These are phyloP conservation scores for Myodes glareolus DNA, from an alignment of 2,113 vertebrate species.

Conservation along the genomic window DNA sequence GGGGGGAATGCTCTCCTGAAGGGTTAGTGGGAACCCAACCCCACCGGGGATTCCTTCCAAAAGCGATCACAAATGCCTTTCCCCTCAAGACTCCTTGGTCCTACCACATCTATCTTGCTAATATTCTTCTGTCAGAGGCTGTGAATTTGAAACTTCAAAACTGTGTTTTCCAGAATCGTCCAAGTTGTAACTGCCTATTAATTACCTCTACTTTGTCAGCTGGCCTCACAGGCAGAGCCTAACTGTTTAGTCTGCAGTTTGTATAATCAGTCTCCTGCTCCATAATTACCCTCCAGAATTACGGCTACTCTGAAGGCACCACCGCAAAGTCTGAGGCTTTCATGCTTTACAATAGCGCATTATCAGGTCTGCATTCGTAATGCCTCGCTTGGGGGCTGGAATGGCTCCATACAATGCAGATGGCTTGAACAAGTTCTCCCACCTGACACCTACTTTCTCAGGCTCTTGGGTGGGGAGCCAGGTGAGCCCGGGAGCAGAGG, in stretches of 20 bases:
- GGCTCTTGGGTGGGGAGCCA: not conserved
- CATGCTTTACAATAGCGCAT: conserved; percentile 61
- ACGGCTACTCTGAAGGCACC: conserved; percentile 69
- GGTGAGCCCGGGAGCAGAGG: not conserved
- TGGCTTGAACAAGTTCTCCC: conserved; percentile 13
- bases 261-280: conserved; percentile 84
- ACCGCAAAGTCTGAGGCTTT: conserved; percentile 64
- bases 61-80: conserved; percentile 50
- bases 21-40: conserved; percentile 48
- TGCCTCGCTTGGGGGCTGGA: not conserved
- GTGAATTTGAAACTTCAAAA: conserved; percentile 73
- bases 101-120: conserved; percentile 68
- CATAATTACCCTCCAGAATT: conserved; percentile 78
- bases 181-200: conserved; percentile 83
- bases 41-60: conserved; percentile 33
- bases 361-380: conserved; percentile 60
- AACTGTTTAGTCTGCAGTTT: conserved; percentile 87
- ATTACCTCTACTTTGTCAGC: conserved; percentile 86
- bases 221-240: conserved; percentile 82
- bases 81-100: conserved; percentile 58
- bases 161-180: conserved; percentile 81
- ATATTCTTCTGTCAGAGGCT: conserved; percentile 70
- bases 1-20: conserved; percentile 10
- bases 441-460: not conserved
- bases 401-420: not conserved